Evolutionary conservation across 2,113 vertebrate species (phyloP), one percentile per base, ranked within the genome.

Genomic region (Rhabdornis inornatus): DNA sequence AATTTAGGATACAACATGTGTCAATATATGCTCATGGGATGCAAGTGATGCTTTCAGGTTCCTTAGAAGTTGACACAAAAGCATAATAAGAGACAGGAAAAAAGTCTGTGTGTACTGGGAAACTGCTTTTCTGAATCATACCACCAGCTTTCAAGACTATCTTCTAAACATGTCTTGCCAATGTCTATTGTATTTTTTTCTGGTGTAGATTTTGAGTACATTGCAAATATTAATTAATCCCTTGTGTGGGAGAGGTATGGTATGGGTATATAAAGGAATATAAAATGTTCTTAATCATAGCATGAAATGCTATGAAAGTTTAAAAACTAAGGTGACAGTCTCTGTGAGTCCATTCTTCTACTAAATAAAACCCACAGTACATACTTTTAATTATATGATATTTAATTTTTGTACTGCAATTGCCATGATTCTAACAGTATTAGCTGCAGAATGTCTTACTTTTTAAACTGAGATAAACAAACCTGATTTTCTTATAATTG

Each of bases 381-480:
- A 89, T 94, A 31, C 15, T 95, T 96, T 68, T 91, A 94, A 95
- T 82, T 93, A 47, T 57, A 57, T 85, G 44, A 97, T 96, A 95
- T 92, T 94, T 93, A 89, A 31, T 82, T 74, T 87, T 80, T 83
- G 14, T 45, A 37, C 9, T 57, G 7, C 15, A 74, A 72, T 85
- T 86, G 42, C 84, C 69, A 63, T 93, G 90, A 89, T 89, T 96
- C 75, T 93, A 87, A 96, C 70, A 92, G 63, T 92, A 92, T 89
- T 91, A 82, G 24, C 59, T 95, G 78, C 70, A 96, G 53, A 95
- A 96, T 94, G 45, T 94, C 90, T 97, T 95, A 80, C 57, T 92
- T 97, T 97, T 96, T 95, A 50, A 86, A 88, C 80, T 23, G n/a
- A 95, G 66, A 93, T 89, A 96, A 97, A 57, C 59, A 97, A 94